Conservation (phyloP, 2,113 vertebrate genomes). For the Carassius carassius region DNA sequence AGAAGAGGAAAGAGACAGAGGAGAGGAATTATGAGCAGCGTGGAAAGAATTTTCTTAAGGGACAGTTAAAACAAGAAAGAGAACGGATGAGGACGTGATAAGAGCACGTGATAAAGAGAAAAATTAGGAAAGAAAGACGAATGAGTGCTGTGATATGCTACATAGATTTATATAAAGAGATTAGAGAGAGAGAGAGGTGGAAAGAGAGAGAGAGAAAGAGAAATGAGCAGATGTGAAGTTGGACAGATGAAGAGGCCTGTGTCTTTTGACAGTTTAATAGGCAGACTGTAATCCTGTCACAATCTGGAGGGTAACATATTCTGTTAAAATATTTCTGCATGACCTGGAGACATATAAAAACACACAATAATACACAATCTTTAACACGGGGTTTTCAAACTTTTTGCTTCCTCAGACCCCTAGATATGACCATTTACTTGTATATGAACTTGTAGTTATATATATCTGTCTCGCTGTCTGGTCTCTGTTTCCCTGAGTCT, state of each 20-base stretch:
- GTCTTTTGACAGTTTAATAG: conserved; percentile 57
- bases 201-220: background rate
- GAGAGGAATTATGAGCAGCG: background rate
- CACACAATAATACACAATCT: background rate
- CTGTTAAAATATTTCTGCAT: background rate
- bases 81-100: conserved; percentile 27
- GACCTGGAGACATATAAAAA: background rate
- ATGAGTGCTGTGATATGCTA: background rate
- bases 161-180: conserved; percentile 5
- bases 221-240: conserved; percentile 19
- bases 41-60: background rate
- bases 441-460: no score
- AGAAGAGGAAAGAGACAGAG: conserved; percentile 8
- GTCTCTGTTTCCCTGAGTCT: no score
- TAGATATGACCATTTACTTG: background rate
- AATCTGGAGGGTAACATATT: conserved; percentile 62
- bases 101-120: conserved; percentile 6
- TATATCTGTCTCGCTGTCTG: no score
- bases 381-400: background rate
- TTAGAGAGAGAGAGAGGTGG: conserved; percentile 45
- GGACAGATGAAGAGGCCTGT: conserved; percentile 13
- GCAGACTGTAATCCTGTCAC: conserved; percentile 65
- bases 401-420: background rate
- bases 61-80: conserved; percentile 19
- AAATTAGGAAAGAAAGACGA: conserved; percentile 1